Evolutionary conservation across 2,888 invertebrate species (phyloP).

Genomic region (Hypselothyrea guttata): DNA sequence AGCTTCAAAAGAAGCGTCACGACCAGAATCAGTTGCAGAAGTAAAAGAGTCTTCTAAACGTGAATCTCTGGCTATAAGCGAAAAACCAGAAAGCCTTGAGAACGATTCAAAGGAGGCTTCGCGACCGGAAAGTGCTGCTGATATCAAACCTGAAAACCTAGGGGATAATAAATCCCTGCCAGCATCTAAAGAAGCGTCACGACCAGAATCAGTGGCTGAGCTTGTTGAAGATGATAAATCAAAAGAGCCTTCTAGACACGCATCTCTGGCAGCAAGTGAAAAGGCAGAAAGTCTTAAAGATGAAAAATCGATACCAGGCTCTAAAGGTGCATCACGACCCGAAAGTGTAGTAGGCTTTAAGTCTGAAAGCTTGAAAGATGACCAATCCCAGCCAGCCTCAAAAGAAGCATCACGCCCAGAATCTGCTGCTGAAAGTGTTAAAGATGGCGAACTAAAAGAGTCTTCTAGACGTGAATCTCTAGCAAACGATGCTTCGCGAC

Average conservation of each 20-base stretch:
- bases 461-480: conserved; percentile 25
- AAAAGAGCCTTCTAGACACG: conserved; percentile 67
- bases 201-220: conserved; percentile 30
- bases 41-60: no score
- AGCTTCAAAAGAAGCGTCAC: conserved; percentile 24
- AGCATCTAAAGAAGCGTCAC: conserved; percentile 35
- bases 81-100: conserved; percentile 22
- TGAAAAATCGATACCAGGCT: neutral
- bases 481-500: conserved; percentile 40
- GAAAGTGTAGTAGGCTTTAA: conserved; percentile 23
- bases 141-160: conserved; percentile 20
- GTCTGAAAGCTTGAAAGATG: conserved; percentile 27
- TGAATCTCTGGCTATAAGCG: no score
- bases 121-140: conserved; percentile 27
- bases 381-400: conserved; percentile 2
- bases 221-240: conserved; percentile 31
- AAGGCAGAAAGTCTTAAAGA: conserved; percentile 18
- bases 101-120: conserved; percentile 22
- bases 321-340: conserved; percentile 27
- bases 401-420: conserved; percentile 23
- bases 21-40: conserved; percentile 22
- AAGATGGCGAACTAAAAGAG: conserved; percentile 34
- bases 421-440: conserved; percentile 16
- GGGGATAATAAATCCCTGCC: conserved; percentile 18
- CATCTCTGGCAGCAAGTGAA: conserved; percentile 26